These are phyloP conservation scores for Montipora sp. DNA, from an alignment of 64 coral and sea anemone species.

Conservation along the genomic window DNA sequence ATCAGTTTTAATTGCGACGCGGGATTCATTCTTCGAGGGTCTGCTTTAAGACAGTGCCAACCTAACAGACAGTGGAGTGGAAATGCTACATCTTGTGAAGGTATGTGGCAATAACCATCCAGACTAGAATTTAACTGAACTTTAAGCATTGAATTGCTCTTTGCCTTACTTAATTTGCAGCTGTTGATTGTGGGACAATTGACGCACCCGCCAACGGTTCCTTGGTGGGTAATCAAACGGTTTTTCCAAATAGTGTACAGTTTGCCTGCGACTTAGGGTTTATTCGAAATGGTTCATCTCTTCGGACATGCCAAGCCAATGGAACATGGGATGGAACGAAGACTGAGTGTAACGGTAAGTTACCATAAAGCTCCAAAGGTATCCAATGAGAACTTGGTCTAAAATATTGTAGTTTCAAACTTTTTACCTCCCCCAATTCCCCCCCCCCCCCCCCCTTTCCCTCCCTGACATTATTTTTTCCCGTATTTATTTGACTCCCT, in stretches of 20 bases:
- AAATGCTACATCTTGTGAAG: slow-evolving; percentile 4
- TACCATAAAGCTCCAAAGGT: neutral
- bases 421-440: no score
- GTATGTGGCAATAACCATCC: neutral
- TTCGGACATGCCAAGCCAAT: slow-evolving; percentile 45
- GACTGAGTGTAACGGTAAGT: slow-evolving; percentile 54
- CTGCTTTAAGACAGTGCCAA: slow-evolving; percentile 14
- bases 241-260: slow-evolving; percentile 62
- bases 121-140: neutral
- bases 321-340: slow-evolving; percentile 54
- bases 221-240: slow-evolving; percentile 10
- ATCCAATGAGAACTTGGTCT: no score
- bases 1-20: slow-evolving; percentile 30
- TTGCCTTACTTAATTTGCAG: no score
- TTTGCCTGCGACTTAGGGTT: slow-evolving; percentile 77
- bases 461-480: no score
- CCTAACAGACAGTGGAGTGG: slow-evolving; percentile 47
- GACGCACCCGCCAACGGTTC: slow-evolving; percentile 48
- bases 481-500: no score
- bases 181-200: slow-evolving; percentile 57
- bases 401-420: no score
- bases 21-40: slow-evolving; percentile 27
- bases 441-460: no score
- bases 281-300: slow-evolving; percentile 43
- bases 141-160: neutral